These are phyloP conservation scores for Cricetomys ansorgei DNA, from an alignment of 2,113 vertebrate species.

Conservation along the genomic window DNA sequence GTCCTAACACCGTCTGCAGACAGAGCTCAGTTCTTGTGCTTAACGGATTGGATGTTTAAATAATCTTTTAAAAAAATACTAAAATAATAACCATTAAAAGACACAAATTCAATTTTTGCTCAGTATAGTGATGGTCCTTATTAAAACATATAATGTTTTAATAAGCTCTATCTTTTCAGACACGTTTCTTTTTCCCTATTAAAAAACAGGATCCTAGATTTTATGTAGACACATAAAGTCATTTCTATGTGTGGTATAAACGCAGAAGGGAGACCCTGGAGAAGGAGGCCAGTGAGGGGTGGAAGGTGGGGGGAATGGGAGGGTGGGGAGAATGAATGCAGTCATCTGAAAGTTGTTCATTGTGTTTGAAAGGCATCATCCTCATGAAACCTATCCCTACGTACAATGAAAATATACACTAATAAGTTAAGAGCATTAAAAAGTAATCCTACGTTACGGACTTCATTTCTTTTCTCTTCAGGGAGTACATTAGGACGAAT, in stretches of 20 bases:
- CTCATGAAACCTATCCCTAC: not conserved
- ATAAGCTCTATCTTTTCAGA: not conserved
- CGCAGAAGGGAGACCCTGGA: not conserved
- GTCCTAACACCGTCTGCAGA: not conserved
- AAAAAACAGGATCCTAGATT: not conserved
- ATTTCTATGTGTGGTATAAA: not conserved
- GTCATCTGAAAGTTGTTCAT: not conserved
- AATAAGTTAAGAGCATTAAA: not conserved
- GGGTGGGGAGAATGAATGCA: not conserved
- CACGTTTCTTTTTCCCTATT: not conserved
- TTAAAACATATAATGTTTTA: not conserved
- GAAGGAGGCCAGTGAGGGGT: not conserved
- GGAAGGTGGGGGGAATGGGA: not conserved
- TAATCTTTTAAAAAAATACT: conserved; percentile 6
- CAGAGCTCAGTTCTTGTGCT: not conserved
- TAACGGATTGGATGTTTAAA: not conserved
- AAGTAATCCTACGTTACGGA: not conserved
- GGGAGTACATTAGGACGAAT: not conserved
- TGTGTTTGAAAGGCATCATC: no score
- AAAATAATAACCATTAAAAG: not conserved
- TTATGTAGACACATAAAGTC: not conserved
- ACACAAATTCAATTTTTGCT: not conserved
- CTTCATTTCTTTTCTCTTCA: not conserved
- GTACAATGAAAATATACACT: not conserved
- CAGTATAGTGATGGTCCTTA: not conserved